Evolutionary conservation across 2,888 invertebrate species (phyloP), one percentile per base, ranked within the genome.

Genomic region (Silvanus unidentatus): DNA sequence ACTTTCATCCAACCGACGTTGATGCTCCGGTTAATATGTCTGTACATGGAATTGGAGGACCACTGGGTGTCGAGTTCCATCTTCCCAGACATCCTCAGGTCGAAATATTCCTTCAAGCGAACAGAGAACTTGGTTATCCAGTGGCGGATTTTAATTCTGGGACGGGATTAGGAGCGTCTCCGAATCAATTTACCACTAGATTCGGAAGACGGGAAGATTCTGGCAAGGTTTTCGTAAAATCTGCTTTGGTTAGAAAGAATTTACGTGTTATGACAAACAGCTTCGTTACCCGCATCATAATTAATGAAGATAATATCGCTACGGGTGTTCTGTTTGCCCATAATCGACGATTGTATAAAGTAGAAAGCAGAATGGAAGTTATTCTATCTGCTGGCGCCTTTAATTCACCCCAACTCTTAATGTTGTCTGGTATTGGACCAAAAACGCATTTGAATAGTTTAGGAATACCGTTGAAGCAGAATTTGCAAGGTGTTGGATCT

Each of bases 351-450:
- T 9, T 15, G 3, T 0, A 80, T 77, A 0, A 64, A 3, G 74
- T 74, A 1, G 63, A 68, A 2, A 87, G 86, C 2, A 75, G 73
- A 5, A 85, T 82, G 51, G 90, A 88, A 70, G 78, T 91, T 1
- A 77, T 92, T 40, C 68, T 91, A 12, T 79, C 84, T 8, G 88
- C 88, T 0, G 91, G 92, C 3, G 73, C 85, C 1, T 80, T 92
- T 16, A 86, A 84, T 49, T 86, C 89, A 0, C 88, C 92, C 0
- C 90, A 91, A 64, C 66, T 92, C 6, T 68, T 93, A 38, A 84
- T 90, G 86, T 67, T 91, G 10, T 90, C 90, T 0, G 92, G 92
- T 9, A 73, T 90, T 27, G 86, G 86, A 0, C 86, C 86, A 0
- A 67, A 64, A n/a, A 69, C 76, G 0, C 80, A 86, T 60, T 69